Evolutionary conservation across 2,113 vertebrate species (phyloP).

Genomic region (Zosterops pallidus): DNA sequence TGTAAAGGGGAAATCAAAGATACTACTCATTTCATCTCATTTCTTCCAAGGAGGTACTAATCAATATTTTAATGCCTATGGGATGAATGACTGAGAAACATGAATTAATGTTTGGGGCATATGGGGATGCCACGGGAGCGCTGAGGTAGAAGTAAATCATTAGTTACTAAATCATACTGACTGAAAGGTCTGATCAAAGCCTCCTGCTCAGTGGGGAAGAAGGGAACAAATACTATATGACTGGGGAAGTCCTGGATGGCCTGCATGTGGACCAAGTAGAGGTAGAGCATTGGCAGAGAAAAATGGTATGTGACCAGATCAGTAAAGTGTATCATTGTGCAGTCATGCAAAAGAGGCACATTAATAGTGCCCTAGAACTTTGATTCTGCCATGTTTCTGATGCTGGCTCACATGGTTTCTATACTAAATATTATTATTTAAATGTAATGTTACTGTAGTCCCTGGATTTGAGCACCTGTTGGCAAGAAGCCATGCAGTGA

Average conservation of each 20-base stretch:
- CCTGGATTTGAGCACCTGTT: not conserved
- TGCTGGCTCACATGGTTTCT: not conserved
- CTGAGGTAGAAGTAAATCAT: not conserved
- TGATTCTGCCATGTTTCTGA: not conserved
- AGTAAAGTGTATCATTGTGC: not conserved
- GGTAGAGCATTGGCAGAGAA: not conserved
- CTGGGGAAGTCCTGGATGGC: not conserved
- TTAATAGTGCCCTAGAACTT: not conserved
- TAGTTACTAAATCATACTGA: not conserved
- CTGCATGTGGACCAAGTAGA: not conserved
- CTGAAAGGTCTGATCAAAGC: not conserved
- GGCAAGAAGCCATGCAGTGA: not conserved
- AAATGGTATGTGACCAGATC: not conserved
- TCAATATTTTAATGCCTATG: not conserved
- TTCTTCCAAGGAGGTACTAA: not conserved
- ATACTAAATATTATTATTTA: not conserved
- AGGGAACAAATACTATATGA: not conserved
- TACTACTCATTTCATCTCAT: not conserved
- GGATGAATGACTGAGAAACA: not conserved
- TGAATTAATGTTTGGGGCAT: conserved; percentile 2
- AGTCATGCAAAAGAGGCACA: not conserved
- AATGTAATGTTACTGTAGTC: not conserved
- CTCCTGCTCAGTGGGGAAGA: not conserved
- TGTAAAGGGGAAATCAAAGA: not conserved
- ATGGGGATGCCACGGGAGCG: not conserved